Percentiles rank a stretch among this genome's conserved stretches.
Conservation (phyloP, 2,113 vertebrate genomes). For the Anser brachyrhynchus region DNA sequence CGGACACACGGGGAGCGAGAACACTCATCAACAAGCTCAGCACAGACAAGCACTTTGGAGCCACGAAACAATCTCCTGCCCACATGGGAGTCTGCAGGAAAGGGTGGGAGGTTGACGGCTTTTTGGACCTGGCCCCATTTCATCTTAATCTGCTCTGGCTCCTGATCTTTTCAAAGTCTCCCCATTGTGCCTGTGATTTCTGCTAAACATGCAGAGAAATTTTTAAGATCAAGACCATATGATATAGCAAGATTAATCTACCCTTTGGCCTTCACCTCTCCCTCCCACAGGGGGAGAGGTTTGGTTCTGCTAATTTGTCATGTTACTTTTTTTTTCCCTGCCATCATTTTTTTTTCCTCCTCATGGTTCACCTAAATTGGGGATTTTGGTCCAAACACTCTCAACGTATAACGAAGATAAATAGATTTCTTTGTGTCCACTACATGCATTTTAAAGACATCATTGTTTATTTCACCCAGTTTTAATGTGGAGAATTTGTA, state of each 20-base stretch:
- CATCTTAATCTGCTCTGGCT: constrained; percentile 58
- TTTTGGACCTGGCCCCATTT: constrained; percentile 66
- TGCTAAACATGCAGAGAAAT: constrained; percentile 58
- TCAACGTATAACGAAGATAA: constrained; percentile 60
- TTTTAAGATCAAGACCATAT: constrained; percentile 67
- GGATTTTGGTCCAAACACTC: constrained; percentile 55
- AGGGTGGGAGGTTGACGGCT: constrained; percentile 61
- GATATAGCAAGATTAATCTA: constrained; percentile 74
- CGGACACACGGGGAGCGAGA: neutral
- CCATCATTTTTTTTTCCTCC: constrained; percentile 24
- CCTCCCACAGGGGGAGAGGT: constrained; percentile 55
- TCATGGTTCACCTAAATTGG: constrained; percentile 57
- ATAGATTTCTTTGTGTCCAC: constrained; percentile 52
- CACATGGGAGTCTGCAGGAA: constrained; percentile 69
- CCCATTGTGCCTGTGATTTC: constrained; percentile 55
- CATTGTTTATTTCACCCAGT: constrained; percentile 49
- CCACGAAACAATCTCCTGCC: constrained; percentile 35
- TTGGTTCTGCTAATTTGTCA: constrained; percentile 71
- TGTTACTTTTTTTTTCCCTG: constrained; percentile 17
- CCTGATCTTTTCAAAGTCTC: constrained; percentile 57
- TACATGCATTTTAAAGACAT: constrained; percentile 43
- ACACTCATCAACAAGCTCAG: neutral
- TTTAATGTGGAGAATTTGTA: constrained; percentile 60
- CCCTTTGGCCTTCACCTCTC: constrained; percentile 68
- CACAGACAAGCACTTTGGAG: constrained; percentile 28